Evolutionary conservation across 2,888 invertebrate genomes (phyloP), one percentile per base, ranked within the genome.

Genomic region (Xanthia icteritia): DNA sequence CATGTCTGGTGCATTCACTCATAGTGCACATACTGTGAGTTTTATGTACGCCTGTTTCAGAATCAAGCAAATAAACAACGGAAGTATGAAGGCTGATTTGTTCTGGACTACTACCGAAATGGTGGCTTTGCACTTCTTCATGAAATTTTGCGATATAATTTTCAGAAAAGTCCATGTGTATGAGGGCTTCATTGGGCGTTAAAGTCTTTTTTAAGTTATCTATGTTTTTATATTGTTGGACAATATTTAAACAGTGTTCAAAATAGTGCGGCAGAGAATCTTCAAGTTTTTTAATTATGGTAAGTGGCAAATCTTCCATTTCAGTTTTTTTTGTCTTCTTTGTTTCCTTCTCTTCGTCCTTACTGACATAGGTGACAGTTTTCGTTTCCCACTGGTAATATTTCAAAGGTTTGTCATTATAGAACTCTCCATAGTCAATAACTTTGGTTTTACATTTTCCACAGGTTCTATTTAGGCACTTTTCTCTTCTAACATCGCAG

Each of bases 11-110:
- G 56, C 73, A 77, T 51, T 74, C 60, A 69, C 82, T 79, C 27
- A 77, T 45, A 36, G 82, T 82, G 63, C 79, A 82, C 68, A 78
- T 69, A 75, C 61, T 68, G 74, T 75, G 51, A 36, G 74, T 68
- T 75, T 61, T 56, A 48, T 64, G 31, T 63, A n/a, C 42, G 13
- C 64, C 42, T 64, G 76, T 70, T 70, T 76, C 64, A 27, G 69
- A 39, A 48, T 69, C 70, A 23, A 64, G 45, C 42, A 75, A 56
- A 65, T 75, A 75, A 63, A 63, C 54, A 48, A 75, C 75, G 6
- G 69, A 68, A 42, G 69, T 75, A 54, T 75, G 70, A 42, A 39
- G 48, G 48, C 42, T 66, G 15, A n/a, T n/a, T 65, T 73, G 73
- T 20, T 64, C 68, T 39, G 69, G 73, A 39, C 73, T 65, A 65